Evolutionary conservation across 2,888 invertebrate species (phyloP), one percentile per base, ranked within the genome.

Genomic region (Elmis aenea): DNA sequence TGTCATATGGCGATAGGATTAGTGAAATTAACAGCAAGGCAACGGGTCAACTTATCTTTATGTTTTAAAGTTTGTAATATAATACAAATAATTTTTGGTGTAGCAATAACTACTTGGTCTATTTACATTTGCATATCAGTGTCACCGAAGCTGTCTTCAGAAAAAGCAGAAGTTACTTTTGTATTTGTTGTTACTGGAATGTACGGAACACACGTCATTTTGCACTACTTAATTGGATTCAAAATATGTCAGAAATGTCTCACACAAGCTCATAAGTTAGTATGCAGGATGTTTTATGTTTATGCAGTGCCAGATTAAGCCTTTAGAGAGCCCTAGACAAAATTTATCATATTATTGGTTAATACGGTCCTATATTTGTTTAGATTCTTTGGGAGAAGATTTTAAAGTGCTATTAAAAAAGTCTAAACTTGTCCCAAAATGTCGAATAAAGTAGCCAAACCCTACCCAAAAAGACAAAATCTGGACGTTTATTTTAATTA

Each of bases 211-310:
- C 62, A 67, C 25, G 53, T 66, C 4, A 55, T 64, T 10, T 47
- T 65, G 13, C 61, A 64, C 40, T 66, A 62, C 51, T 41, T 65
- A 26, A 50, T 62, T 29, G 68, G 67, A 4, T 50, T 68, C 4
- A 62, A 62, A 50, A 58, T 69, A 28, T 54, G 62, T 32, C 46
- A 57, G n/a, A 65, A 63, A 49, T 67, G 66, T 45, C 52, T 62
- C 28, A 47, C 48, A 12, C 59, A 64, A 48, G 58, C 66, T 2
- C 59, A 63, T 39, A 67, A 67, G 68, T 68, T 23, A 14, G 27
- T 35, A 14, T 9, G 2, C 4, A 13, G 11, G 16, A n/a, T n/a
- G n/a, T n/a, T n/a, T n/a, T n/a, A n/a, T n/a, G n/a, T n/a, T n/a
- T n/a, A n/a, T n/a, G n/a, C n/a, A n/a, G n/a, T n/a, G n/a, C n/a